Evolutionary conservation across 1,140 invertebrate genomes (phyloP).

Genomic region (Solen grandis): DNA sequence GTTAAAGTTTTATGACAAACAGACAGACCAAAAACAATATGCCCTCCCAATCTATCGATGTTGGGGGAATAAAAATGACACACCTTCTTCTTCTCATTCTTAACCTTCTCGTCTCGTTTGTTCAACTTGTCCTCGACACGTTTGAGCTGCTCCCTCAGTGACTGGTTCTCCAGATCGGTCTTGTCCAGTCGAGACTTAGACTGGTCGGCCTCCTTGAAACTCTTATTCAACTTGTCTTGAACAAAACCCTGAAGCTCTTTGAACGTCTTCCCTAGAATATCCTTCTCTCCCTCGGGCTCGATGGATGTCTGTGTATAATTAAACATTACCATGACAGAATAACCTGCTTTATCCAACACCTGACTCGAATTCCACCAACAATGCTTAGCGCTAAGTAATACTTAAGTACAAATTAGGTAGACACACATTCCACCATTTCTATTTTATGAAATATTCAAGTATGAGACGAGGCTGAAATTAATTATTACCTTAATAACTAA

Average conservation of each 20-base stretch:
- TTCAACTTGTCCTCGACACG: constrained; percentile 62
- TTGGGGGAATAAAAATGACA: too few species aligned
- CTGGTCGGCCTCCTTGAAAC: constrained; percentile 67
- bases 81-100: constrained; percentile 61
- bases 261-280: constrained; percentile 73
- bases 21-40: too few species aligned
- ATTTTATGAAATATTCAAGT: too few species aligned
- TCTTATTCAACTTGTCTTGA: constrained; percentile 71
- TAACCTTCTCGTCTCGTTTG: constrained; percentile 61
- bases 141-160: constrained; percentile 69
- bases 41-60: too few species aligned
- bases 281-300: constrained; percentile 67
- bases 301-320: constrained; percentile 58
- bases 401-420: too few species aligned
- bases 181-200: constrained; percentile 66
- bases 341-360: neutral
- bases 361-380: too few species aligned
- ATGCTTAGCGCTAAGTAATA: too few species aligned
- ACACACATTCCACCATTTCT: too few species aligned
- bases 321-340: too few species aligned
- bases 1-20: too few species aligned
- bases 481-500: too few species aligned
- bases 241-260: constrained; percentile 74
- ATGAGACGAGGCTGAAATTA: too few species aligned
- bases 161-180: constrained; percentile 69